Evolutionary conservation across 2,113 vertebrate genomes (phyloP).

Genomic region (Silurus meridionalis): DNA sequence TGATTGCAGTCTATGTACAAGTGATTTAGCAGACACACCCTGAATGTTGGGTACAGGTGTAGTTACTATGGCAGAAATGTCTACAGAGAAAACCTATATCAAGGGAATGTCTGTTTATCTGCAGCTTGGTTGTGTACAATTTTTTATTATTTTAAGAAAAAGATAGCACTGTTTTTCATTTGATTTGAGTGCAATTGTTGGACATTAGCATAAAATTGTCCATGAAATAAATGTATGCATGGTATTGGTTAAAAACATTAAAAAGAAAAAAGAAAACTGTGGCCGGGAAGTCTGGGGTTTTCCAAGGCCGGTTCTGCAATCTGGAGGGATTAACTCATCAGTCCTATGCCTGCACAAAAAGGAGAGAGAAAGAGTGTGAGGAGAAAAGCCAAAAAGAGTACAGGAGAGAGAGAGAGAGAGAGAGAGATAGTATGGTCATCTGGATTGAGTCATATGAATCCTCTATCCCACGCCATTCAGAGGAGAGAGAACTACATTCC

Average conservation of each 20-base stretch:
- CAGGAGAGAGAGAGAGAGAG: neutral
- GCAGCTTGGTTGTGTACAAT: neutral
- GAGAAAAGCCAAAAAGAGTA: neutral
- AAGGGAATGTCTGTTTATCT: constrained; percentile 25
- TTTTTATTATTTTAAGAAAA: neutral
- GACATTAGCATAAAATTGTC: neutral
- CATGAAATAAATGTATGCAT: neutral
- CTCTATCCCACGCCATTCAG: constrained; percentile 43
- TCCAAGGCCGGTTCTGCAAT: constrained; percentile 63
- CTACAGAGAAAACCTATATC: constrained; percentile 64
- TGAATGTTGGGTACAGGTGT: constrained; percentile 37
- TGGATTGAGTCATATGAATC: constrained; percentile 42
- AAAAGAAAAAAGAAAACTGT: neutral
- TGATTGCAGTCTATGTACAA: constrained; percentile 7
- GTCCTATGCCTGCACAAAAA: constrained; percentile 46
- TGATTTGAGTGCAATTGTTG: neutral
- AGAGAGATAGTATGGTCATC: neutral
- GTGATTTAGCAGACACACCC: constrained; percentile 13
- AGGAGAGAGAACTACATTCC: constrained; percentile 32
- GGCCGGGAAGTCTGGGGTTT: constrained; percentile 72
- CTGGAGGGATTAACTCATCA: constrained; percentile 59
- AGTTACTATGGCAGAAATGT: constrained; percentile 67
- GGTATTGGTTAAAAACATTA: neutral
- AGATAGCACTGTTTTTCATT: neutral
- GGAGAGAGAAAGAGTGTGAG: constrained; percentile 25